Conservation (phyloP, 2,797 vertebrate species). For the Fratercula arctica region DNA sequence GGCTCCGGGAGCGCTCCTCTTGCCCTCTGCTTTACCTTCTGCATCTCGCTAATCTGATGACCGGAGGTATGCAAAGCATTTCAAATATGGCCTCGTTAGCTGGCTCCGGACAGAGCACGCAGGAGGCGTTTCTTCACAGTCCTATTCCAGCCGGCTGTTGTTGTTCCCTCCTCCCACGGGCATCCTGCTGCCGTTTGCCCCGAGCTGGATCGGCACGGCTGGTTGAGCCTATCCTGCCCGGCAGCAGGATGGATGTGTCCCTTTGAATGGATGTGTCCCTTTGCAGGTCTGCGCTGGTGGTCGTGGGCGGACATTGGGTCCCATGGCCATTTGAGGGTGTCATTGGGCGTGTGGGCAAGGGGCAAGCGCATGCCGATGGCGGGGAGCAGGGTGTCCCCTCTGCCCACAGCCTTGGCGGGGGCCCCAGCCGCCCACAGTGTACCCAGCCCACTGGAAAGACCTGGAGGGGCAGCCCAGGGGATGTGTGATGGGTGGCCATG, state of each 20-base stretch:
- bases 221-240: accelerated
- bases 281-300: neutral
- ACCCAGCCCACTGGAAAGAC: neutral
- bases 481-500: accelerated
- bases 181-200: neutral
- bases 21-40: slow-evolving; percentile 72
- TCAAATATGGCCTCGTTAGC: slow-evolving; percentile 65
- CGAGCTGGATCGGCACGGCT: accelerated
- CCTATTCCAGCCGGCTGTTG: neutral
- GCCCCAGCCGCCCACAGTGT: accelerated
- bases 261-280: neutral
- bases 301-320: accelerated
- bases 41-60: slow-evolving; percentile 73
- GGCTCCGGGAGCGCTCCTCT: neutral
- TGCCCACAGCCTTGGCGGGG: neutral
- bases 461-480: neutral
- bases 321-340: accelerated
- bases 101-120: slow-evolving; percentile 58
- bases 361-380: accelerated
- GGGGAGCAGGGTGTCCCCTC: neutral
- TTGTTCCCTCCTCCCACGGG: slow-evolving; percentile 8
- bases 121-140: slow-evolving; percentile 56
- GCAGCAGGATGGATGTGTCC: neutral
- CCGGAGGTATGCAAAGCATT: slow-evolving; percentile 76
- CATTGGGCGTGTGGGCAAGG: accelerated